Percentiles rank a stretch among this genome's conserved stretches.
phyloP scores from a whole-genome alignment of 1,140 invertebrate genomes.

The Dolichoris vasculosae region DNA sequence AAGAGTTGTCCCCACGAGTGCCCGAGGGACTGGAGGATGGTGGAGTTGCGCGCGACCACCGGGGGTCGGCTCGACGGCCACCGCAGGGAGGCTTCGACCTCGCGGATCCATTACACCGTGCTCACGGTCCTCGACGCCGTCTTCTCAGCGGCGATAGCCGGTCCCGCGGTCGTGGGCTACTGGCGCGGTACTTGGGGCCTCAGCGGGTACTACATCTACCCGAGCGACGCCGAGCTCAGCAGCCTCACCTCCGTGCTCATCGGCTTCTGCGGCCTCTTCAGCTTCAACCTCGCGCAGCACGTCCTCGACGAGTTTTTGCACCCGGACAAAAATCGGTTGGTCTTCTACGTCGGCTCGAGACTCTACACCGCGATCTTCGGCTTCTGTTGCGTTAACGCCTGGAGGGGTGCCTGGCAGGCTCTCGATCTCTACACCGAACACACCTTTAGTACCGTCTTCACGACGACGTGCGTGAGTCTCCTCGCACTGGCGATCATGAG shows the following conservation, averaged over 20 bases:
- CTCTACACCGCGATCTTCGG: conserved; percentile 85
- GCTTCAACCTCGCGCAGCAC: conserved; percentile 81
- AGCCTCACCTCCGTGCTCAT: conserved; percentile 80
- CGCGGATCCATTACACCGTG: conserved; percentile 75
- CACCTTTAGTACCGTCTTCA: conserved; percentile 75
- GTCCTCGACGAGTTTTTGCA: conserved; percentile 77
- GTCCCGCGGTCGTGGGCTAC: conserved; percentile 87
- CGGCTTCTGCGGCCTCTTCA: conserved; percentile 80
- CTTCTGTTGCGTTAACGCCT: conserved; percentile 87
- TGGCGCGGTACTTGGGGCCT: conserved; percentile 91
- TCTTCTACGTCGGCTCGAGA: conserved; percentile 83
- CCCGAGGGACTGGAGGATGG: conserved; percentile 13
- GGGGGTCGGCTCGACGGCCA: conserved; percentile 57
- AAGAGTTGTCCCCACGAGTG: background rate
- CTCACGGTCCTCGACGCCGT: conserved; percentile 81
- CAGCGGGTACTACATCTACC: conserved; percentile 82
- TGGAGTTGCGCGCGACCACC: conserved; percentile 44
- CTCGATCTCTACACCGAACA: conserved; percentile 82
- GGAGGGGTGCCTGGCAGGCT: conserved; percentile 86
- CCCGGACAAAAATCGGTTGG: conserved; percentile 80
- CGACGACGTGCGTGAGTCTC: conserved; percentile 78
- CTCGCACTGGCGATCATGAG: conserved; percentile 80
- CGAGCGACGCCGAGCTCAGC: conserved; percentile 77
- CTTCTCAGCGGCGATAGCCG: conserved; percentile 82
- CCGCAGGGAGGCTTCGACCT: conserved; percentile 59